A percentile compares a stretch with the other conserved stretches of the same genome.
These are phyloP conservation scores for Eucidaris tribuloides DNA, from an alignment of 35 echinoderm and acorn worm genomes.

Conservation along the genomic window DNA sequence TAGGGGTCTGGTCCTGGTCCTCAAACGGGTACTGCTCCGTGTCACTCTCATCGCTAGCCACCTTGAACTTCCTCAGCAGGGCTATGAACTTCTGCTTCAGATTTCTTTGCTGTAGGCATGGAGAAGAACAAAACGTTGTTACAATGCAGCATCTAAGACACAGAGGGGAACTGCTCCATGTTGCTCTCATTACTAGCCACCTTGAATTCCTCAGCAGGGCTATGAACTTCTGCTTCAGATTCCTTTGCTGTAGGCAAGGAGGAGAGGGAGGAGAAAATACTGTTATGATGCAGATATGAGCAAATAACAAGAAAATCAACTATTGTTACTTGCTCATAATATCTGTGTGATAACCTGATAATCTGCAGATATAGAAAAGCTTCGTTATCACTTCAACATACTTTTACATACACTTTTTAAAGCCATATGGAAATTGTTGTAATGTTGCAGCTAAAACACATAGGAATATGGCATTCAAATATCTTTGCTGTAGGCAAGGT, in stretches of 20 bases:
- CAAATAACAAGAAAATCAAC: too few species aligned
- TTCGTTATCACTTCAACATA: too few species aligned
- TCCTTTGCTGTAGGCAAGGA: constrained; percentile 69
- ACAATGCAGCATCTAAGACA: too few species aligned
- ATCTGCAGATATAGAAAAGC: too few species aligned
- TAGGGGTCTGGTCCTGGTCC: constrained; percentile 75
- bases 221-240: constrained; percentile 96
- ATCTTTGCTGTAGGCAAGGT: too few species aligned
- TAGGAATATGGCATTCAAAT: too few species aligned
- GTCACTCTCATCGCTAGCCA: constrained; percentile 92
- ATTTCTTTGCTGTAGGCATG: constrained; percentile 94
- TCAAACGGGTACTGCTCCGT: constrained; percentile 78
- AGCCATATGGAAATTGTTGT: too few species aligned
- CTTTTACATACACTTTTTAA: too few species aligned
- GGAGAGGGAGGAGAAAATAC: constrained; percentile 1
- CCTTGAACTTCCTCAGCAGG: constrained; percentile 94
- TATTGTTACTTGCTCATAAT: too few species aligned
- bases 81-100: constrained; percentile 99
- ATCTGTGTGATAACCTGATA: too few species aligned
- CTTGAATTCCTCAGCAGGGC: constrained; percentile 87
- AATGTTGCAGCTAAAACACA: background rate
- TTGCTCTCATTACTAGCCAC: constrained; percentile 87
- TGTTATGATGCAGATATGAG: too few species aligned
- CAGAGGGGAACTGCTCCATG: constrained; percentile 68
- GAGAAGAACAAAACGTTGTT: too few species aligned